A percentile compares a stretch with the other conserved stretches of the same genome.
Evolutionary conservation across 2,113 vertebrate genomes (phyloP).

Genomic region (Sciurus niger): DNA sequence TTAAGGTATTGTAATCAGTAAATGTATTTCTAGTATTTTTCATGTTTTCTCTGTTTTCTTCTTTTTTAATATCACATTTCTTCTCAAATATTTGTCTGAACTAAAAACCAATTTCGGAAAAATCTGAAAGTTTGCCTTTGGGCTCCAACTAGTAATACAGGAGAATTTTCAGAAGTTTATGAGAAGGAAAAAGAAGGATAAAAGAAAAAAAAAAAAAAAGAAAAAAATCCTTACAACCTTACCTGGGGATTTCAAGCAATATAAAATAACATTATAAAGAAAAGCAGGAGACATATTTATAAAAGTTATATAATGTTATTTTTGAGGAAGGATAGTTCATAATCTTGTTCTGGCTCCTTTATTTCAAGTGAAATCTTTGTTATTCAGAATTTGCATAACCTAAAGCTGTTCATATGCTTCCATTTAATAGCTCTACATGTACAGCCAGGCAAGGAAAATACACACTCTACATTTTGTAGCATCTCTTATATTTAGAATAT

Average conservation of each 20-base stretch:
- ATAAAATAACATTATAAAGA: slow-evolving; percentile 57
- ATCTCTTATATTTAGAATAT: background rate
- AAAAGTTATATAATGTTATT: background rate
- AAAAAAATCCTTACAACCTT: background rate
- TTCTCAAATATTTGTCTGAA: slow-evolving; percentile 62
- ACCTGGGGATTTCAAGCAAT: slow-evolving; percentile 67
- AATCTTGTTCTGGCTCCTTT: background rate
- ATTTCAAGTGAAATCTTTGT: slow-evolving; percentile 33
- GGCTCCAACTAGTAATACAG: slow-evolving; percentile 52
- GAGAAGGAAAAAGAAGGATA: slow-evolving; percentile 23
- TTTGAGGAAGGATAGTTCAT: background rate
- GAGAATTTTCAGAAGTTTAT: slow-evolving; percentile 70
- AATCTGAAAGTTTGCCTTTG: slow-evolving; percentile 75
- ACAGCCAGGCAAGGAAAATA: background rate
- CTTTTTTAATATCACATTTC: slow-evolving; percentile 40
- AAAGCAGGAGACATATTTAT: slow-evolving; percentile 10
- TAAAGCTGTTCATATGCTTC: background rate
- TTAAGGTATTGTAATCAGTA: background rate
- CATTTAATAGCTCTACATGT: background rate
- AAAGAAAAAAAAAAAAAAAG: background rate
- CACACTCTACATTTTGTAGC: background rate
- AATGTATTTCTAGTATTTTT: background rate
- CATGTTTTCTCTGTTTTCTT: background rate
- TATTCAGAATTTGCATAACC: background rate
- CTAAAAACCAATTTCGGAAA: slow-evolving; percentile 76